Base-by-base conservation (phyloP, 2,797 vertebrate genomes). In the Brachyrhaphis roseni region DNA sequence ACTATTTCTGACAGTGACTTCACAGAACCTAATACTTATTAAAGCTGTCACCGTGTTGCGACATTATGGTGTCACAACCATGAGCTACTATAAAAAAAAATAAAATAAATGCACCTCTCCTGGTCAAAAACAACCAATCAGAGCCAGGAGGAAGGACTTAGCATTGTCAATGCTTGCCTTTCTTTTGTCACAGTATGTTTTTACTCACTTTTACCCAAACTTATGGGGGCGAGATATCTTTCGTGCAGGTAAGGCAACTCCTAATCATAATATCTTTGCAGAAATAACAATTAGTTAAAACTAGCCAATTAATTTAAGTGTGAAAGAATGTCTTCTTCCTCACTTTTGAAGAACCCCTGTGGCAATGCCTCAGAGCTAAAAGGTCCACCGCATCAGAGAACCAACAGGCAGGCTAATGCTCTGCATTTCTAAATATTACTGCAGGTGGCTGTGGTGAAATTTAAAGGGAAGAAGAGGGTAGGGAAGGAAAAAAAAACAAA, bases 251-350 rank as follows among this genome's bases (percentile, higher is more conserved):
- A 70, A 43, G 66, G 23, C 11, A 43, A 70, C 11, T 70, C 16
- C 43, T 41, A 66, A 36, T 66, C 34, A 34, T 62, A 39, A 39
- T 10, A 10, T 10, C 34, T 20, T 36, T 11, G 20, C 62, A 11
- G 62, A 11, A 66, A 36, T 8, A 64, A 3, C 34, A 20, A 39
- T 93, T 93, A 90, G 88, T 80, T 80, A 86, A 84, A 93, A 89
- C 86, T 86, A 51, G 80, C 74, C 13, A 78, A 88, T 89, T 90
- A 90, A 93, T 93, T 89, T 90, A 0, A 82, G 84, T 46, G 78
- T 55, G 41, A 86, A 86, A 84, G 86, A 31, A 34, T 75, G 55
- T 80, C 83, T 90, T 80, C 62, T 41, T 26, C 77, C 84, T 87
- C 36, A 43, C 82, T 80, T 78, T 70, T 73, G 78, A 16, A 11